These are phyloP conservation scores for Cephalotes varians DNA, from an alignment of 2,888 invertebrate species.

Conservation along the genomic window DNA sequence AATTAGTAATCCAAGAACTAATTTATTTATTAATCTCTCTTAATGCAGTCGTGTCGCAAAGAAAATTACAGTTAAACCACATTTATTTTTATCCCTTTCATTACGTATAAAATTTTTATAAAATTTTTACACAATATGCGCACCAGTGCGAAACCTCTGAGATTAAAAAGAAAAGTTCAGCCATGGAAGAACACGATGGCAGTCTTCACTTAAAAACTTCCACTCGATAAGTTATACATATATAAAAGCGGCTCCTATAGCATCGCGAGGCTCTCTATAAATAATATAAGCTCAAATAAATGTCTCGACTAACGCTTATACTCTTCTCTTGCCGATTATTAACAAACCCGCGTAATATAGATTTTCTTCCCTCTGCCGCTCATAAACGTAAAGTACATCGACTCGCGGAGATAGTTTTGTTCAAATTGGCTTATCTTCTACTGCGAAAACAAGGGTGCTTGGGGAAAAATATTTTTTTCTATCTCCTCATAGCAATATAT, in stretches of 20 bases:
- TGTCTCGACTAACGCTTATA: neutral
- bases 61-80: neutral
- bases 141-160: neutral
- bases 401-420: neutral
- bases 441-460: neutral
- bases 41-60: neutral
- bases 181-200: neutral
- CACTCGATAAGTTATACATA: constrained; percentile 8
- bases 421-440: neutral
- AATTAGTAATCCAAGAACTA: neutral
- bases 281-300: constrained; percentile 20
- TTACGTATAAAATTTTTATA: neutral
- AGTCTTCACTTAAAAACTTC: neutral
- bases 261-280: neutral
- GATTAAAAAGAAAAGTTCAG: constrained; percentile 11
- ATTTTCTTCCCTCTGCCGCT: neutral
- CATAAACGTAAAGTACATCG: neutral
- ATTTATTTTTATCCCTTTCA: neutral
- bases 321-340: neutral
- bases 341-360: neutral
- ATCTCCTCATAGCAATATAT: neutral
- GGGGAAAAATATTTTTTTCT: neutral
- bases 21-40: neutral
- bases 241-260: neutral
- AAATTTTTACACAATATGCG: neutral